Evolutionary conservation across 2,888 invertebrate species (phyloP), one percentile per base, ranked within the genome.

Genomic region (Cylloceria caligata): DNA sequence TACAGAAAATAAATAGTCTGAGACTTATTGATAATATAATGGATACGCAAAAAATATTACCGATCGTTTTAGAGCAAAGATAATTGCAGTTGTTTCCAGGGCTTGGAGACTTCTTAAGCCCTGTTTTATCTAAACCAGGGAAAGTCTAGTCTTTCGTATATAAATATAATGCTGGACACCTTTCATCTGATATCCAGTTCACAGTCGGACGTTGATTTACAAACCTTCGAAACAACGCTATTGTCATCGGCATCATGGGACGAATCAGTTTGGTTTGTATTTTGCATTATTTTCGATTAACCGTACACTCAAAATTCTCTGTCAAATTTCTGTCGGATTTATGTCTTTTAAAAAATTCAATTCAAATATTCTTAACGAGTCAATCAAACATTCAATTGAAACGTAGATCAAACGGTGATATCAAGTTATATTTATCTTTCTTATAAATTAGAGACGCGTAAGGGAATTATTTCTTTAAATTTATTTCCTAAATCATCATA

Each of bases 141-240:
- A 92, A 92, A 92, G 92, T 91, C 68, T 27, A 52, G 84, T 84
- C 81, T 84, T 82, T 77, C 65, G 86, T 87, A 81, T 92, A 92
- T 92, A 92, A 92, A 91, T 92, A 91, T 84, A 89, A 89, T 86
- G 85, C 79, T 68, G 67, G 81, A 75, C 83, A 87, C 84, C 81
- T 80, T 83, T 84, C 83, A 80, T 83, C 82, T 81, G 77, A 83
- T 83, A 87, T 89, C 87, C 89, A 89, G 88, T 91, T 84, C 75
- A 86, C 84, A 73, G 52, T 82, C 39, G 52, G 83, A 83, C 77
- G 45, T 47, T 69, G 81, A 81, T 88, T 76, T 80, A 74, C 83
- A 84, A 85, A 83, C 69, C 76, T 69, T 76, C 57, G 36, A 45
- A 80, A 42, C 34, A 75, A 72, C 74, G 81, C 72, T 79, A 80